Evolutionary conservation across 2,113 vertebrate species (phyloP).

Genomic region (mouse (Mus musculus)): GRCm39 chr12:46496501-46497000

Average conservation of each 20-base stretch:
- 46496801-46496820: conserved; percentile 38
- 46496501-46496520: neutral
- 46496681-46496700: neutral
- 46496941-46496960: conserved; percentile 74
- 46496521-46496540: neutral
- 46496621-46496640: neutral
- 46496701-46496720: conserved; percentile 10
- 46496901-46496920: conserved; percentile 75
- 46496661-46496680: neutral
- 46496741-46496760: neutral
- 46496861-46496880: conserved; percentile 58
- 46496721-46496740: neutral
- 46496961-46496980: conserved; percentile 79
- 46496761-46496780: neutral
- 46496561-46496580: neutral
- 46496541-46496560: neutral
- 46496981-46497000: conserved; percentile 78
- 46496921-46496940: conserved; percentile 75
- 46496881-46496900: conserved; percentile 73
- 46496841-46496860: conserved; percentile 53
- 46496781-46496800: neutral
- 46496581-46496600: neutral
- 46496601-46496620: neutral
- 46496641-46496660: neutral
- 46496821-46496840: conserved; percentile 8